phyloP scores from a whole-genome alignment of 2,797 vertebrate genomes.

The Arnoldichthys spilopterus region DNA sequence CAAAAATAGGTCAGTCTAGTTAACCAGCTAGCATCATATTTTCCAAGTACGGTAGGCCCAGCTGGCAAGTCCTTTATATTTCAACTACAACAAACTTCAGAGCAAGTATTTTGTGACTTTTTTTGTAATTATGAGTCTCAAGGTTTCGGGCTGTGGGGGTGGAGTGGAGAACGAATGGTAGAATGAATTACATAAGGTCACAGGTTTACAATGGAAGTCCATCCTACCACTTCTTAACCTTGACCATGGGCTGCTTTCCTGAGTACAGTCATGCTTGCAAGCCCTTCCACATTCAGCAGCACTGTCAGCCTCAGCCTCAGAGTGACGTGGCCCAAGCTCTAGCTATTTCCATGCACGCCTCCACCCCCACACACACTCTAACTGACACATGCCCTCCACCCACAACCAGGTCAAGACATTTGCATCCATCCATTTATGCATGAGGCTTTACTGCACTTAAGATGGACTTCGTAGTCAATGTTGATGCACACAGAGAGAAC shows the following conservation, averaged over 20 bases:
- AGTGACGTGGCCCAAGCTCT: conserved; percentile 19
- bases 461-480: conserved; percentile 65
- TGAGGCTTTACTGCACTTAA: conserved; percentile 70
- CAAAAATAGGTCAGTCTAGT: not conserved
- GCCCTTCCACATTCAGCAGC: not conserved
- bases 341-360: conserved; percentile 35
- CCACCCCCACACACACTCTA: conserved; percentile 19
- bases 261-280: not conserved
- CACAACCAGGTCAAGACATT: conserved; percentile 63
- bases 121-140: no score
- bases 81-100: no score
- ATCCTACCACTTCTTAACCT: not conserved
- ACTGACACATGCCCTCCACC: conserved; percentile 60
- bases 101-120: no score
- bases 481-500: no score
- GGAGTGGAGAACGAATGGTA: not conserved
- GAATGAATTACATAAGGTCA: not conserved
- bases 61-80: not conserved
- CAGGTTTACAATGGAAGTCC: not conserved
- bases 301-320: conserved; percentile 9
- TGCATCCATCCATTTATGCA: conserved; percentile 76
- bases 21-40: not conserved
- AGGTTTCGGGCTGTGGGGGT: no score
- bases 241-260: no score
- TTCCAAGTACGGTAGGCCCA: not conserved